Conservation (phyloP, 2,113 vertebrate species). For the Numida meleagris region DNA sequence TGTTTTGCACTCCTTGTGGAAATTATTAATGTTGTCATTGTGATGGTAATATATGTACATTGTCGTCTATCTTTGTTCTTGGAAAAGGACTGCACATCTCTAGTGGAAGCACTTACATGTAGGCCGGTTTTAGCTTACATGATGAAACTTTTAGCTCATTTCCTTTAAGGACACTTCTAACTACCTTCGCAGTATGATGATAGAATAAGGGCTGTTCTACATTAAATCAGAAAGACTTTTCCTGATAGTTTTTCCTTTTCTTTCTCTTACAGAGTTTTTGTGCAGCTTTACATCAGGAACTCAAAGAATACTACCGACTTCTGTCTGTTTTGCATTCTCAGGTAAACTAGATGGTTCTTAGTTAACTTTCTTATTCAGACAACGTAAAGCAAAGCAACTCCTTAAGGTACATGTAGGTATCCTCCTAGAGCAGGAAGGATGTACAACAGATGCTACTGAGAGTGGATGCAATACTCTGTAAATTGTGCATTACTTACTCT, state of each 20-base stretch:
- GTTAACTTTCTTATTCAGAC: neutral
- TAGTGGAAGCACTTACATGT: fast-evolving
- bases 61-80: neutral
- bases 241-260: neutral
- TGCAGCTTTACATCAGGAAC: slow-evolving; percentile 94
- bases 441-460: neutral
- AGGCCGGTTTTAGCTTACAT: neutral
- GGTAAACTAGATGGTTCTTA: slow-evolving; percentile 69
- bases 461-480: neutral
- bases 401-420: neutral
- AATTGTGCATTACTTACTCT: neutral
- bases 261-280: slow-evolving; percentile 88
- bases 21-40: neutral
- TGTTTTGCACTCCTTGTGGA: neutral
- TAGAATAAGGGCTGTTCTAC: neutral
- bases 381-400: neutral
- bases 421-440: neutral
- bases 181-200: neutral
- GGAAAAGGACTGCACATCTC: neutral
- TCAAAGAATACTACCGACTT: slow-evolving; percentile 95
- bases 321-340: slow-evolving; percentile 97
- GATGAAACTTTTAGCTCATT: neutral
- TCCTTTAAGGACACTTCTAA: neutral
- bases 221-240: neutral
- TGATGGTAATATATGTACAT: neutral